phyloP scores from a whole-genome alignment of 2,888 invertebrate species.

The Lasioglossum morio region DNA sequence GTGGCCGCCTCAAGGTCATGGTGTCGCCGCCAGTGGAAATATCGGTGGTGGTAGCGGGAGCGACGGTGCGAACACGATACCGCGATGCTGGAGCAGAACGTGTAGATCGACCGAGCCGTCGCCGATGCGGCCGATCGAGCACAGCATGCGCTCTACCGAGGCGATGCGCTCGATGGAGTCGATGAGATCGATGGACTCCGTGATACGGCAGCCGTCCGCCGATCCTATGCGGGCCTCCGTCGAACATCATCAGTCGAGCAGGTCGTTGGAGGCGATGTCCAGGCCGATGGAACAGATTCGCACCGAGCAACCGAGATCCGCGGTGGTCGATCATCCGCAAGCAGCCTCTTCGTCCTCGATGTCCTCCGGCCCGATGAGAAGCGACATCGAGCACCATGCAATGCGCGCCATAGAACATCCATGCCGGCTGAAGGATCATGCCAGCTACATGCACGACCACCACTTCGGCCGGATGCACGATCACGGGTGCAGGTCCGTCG shows the following conservation, averaged over 20 bases:
- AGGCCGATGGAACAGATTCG: conserved; percentile 68
- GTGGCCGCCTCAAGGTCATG: conserved; percentile 82
- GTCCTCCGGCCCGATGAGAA: conserved; percentile 64
- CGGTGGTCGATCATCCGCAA: conserved; percentile 71
- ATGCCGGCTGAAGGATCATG: conserved; percentile 81
- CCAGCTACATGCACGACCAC: conserved; percentile 78
- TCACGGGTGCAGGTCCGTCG: conserved; percentile 81
- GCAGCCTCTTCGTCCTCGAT: conserved; percentile 55
- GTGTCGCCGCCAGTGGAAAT: conserved; percentile 62
- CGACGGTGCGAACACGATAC: conserved; percentile 67
- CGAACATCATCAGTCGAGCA: conserved; percentile 75
- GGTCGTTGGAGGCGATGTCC: conserved; percentile 77
- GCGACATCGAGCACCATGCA: conserved; percentile 75
- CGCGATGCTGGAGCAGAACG: conserved; percentile 82
- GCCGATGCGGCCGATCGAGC: conserved; percentile 82
- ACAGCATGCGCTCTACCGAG: conserved; percentile 80
- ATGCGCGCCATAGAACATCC: conserved; percentile 80
- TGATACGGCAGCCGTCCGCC: conserved; percentile 75
- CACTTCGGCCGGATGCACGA: conserved; percentile 77
- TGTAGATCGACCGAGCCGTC: conserved; percentile 83
- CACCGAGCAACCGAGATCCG: conserved; percentile 71
- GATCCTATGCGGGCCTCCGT: conserved; percentile 64
- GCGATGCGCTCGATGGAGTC: conserved; percentile 83
- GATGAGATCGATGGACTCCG: conserved; percentile 82
- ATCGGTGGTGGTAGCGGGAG: conserved; percentile 54